These are phyloP conservation scores for Chaetops frenatus DNA, from an alignment of 2,113 vertebrate genomes.

Conservation along the genomic window DNA sequence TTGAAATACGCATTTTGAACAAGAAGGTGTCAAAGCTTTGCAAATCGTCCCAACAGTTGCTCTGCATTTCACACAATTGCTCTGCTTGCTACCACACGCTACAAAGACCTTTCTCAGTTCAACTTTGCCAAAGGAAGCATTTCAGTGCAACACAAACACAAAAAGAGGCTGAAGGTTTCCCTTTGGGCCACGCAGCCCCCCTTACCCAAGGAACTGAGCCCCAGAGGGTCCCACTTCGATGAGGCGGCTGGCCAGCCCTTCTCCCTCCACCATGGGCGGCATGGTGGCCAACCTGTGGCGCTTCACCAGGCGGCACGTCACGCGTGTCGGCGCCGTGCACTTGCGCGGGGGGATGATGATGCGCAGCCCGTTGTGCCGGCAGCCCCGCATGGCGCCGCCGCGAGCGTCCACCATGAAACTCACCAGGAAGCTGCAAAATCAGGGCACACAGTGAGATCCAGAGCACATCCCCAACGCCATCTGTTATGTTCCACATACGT, in stretches of 20 bases:
- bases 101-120: background rate
- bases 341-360: slow-evolving; percentile 95
- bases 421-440: slow-evolving; percentile 88
- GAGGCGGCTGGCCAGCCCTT: slow-evolving; percentile 90
- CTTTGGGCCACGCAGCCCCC: background rate
- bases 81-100: fast-evolving
- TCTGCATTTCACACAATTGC: background rate
- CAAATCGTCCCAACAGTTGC: background rate
- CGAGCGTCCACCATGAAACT: slow-evolving; percentile 99
- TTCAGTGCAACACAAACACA: background rate
- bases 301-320: slow-evolving; percentile 95
- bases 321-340: slow-evolving; percentile 91
- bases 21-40: background rate
- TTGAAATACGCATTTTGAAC: background rate
- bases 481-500: background rate
- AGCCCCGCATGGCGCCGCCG: slow-evolving; percentile 95
- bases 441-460: background rate
- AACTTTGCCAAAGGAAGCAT: background rate
- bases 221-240: slow-evolving; percentile 96
- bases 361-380: slow-evolving; percentile 91
- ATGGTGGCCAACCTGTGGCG: slow-evolving; percentile 93
- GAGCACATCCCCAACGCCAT: fast-evolving
- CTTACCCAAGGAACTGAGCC: slow-evolving; percentile 99
- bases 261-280: slow-evolving; percentile 96
- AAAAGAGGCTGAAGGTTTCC: background rate